These are phyloP conservation scores for Acanthosepion lycidas DNA, from an alignment of 2,888 invertebrate species.

Conservation along the genomic window DNA sequence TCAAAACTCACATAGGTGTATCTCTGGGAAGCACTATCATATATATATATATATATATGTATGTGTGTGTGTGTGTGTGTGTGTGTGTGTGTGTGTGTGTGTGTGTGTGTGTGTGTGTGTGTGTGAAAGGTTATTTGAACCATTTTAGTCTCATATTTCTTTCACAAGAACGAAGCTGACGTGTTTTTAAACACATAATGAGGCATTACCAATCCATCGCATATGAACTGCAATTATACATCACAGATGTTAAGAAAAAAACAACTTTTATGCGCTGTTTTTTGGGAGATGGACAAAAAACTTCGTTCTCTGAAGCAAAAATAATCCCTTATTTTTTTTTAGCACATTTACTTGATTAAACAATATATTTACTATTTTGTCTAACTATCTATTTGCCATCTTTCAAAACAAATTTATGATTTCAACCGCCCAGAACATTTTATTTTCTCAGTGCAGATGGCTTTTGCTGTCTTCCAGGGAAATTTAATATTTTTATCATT, in stretches of 20 bases:
- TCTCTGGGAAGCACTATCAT: background rate
- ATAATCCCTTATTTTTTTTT: no score
- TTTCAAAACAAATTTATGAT: no score
- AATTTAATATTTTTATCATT: no score
- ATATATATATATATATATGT: background rate
- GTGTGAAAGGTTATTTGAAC: background rate
- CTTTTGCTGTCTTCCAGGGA: no score
- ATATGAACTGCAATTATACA: background rate
- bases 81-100: background rate
- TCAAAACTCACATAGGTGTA: background rate
- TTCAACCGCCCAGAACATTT: no score
- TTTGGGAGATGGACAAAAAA: no score
- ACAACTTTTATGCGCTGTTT: background rate
- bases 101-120: background rate
- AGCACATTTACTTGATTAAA: no score
- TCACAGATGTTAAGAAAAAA: background rate
- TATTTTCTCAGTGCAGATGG: no score
- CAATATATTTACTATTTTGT: no score
- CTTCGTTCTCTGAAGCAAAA: no score
- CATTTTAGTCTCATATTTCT: background rate
- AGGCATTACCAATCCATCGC: background rate
- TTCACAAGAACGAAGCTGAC: background rate
- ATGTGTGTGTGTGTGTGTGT: no score
- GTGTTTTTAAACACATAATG: background rate
- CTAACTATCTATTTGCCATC: no score